Evolutionary conservation across 2,888 invertebrate species (phyloP).

Genomic region (Chrysolina haemoptera): DNA sequence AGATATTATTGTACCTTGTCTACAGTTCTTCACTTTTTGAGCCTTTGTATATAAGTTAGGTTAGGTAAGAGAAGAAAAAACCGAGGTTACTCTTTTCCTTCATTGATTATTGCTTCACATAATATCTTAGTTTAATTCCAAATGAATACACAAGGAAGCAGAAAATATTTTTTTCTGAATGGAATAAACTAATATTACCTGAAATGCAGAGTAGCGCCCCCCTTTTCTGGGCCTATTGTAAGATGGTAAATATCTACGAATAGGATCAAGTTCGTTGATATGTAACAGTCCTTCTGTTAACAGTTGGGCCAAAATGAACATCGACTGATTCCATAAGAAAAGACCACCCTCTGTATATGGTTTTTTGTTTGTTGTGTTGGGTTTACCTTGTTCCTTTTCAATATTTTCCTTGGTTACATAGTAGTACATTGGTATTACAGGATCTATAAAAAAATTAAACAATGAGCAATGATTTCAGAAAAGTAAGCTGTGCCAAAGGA

Average conservation of each 20-base stretch:
- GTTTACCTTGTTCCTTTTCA: constrained; percentile 80
- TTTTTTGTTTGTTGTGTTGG: constrained; percentile 68
- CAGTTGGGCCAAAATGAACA: constrained; percentile 94
- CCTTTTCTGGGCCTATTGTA: constrained; percentile 94
- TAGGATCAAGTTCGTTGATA: constrained; percentile 96
- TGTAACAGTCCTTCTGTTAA: constrained; percentile 91
- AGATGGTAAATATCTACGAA: constrained; percentile 94
- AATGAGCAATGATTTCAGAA: too few relatives aligned
- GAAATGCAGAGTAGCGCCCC: constrained; percentile 97
- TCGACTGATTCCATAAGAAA: constrained; percentile 96
- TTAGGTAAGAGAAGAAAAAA: too few relatives aligned
- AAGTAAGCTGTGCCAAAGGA: too few relatives aligned
- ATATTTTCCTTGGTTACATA: constrained; percentile 83
- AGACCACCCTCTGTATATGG: constrained; percentile 74
- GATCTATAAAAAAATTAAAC: constrained; percentile 72
- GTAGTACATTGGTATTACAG: constrained; percentile 95
- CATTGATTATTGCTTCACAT: neutral
- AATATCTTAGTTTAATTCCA: neutral
- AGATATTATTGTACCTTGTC: too few relatives aligned
- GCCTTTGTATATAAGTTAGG: too few relatives aligned
- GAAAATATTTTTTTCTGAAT: neutral
- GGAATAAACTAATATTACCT: constrained; percentile 75
- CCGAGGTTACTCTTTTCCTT: too few relatives aligned
- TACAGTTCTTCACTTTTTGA: too few relatives aligned
- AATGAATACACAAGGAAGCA: neutral